Percentiles rank a stretch among this genome's conserved stretches.
These are phyloP conservation scores for Trypoxylon attenuatum DNA, from an alignment of 2,888 invertebrate species.

Conservation along the genomic window DNA sequence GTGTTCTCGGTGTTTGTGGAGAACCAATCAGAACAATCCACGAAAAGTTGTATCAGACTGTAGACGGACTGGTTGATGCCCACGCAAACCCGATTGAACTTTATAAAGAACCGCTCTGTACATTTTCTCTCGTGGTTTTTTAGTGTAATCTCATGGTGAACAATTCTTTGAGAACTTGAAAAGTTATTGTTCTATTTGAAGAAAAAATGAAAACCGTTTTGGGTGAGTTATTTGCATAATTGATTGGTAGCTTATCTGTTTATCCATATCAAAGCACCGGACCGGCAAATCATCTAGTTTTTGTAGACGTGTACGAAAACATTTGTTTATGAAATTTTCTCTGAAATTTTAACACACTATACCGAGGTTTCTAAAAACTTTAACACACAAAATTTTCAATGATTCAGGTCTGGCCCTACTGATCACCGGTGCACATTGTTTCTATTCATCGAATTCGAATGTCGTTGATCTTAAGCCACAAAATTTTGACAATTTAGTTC, in stretches of 20 bases:
- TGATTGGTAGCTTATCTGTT: not conserved
- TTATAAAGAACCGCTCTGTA: constrained; percentile 36
- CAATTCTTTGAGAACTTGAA: constrained; percentile 5
- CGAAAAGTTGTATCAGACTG: constrained; percentile 55
- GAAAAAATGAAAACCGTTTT: constrained; percentile 51
- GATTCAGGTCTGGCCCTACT: constrained; percentile 60
- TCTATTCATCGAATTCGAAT: constrained; percentile 84
- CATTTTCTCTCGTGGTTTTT: constrained; percentile 13
- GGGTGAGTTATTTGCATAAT: constrained; percentile 39
- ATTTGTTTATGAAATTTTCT: constrained; percentile 8
- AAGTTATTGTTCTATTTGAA: constrained; percentile 2
- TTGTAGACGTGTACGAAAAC: too few relatives aligned
- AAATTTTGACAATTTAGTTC: constrained; percentile 91
- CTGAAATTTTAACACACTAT: too few relatives aligned
- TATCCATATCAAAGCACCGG: not conserved
- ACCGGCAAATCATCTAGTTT: constrained; percentile 27
- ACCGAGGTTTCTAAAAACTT: too few relatives aligned
- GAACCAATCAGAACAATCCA: constrained; percentile 70
- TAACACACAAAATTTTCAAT: constrained; percentile 5
- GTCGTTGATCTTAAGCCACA: constrained; percentile 90
- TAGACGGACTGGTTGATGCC: constrained; percentile 19
- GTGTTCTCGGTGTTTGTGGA: constrained; percentile 44
- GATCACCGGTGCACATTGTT: constrained; percentile 71
- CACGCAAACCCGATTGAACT: constrained; percentile 14
- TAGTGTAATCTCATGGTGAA: constrained; percentile 15